Evolutionary conservation across 2,888 invertebrate genomes (phyloP), one percentile per base, ranked within the genome.

Genomic region (Chironomus tentans): DNA sequence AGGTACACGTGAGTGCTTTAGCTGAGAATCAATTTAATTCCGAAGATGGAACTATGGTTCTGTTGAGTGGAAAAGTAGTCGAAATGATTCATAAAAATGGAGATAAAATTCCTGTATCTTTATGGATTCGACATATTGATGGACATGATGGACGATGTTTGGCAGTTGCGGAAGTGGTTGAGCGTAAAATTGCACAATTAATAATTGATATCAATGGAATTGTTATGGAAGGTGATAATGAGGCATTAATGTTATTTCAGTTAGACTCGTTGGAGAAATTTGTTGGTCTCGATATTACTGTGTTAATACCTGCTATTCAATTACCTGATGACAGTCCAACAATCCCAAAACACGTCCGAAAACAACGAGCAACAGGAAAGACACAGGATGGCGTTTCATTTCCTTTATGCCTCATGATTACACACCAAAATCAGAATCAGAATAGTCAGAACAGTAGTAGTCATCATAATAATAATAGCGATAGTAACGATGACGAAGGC

Each of bases 111-210:
- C 89, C 90, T 78, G 89, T 90, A 0, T 90, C 90, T 0, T 81
- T 90, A 18, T 90, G 90, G 90, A 87, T 90, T 74, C 82, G 87
- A 28, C 87, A 87, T 79, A 81, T 88, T 77, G 87, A 87, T 78
- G 48, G 62, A 12, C 84, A 81, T 73, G 87, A 87, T 77, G 85
- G 87, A 0, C 86, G 89, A 0, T 89, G 89, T 79, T 83, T 90
- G 76, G 89, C 89, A 6, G 85, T 86, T 22, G 89, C 90, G 48
- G 90, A 90, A 80, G 89, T 90, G 0, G 90, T 90, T 21, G 88
- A 87, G 80, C 50, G 81, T 13, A 78, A 79, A 47, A 78, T 81
- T 28, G 80, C 80, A 68, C 80, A 81, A 78, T 73, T 82, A 5
- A 75, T 79, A 18, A 78, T 81, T 15, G 82, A 82, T 77, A 77